Evolutionary conservation across 2,888 invertebrate species (phyloP).

Genomic region (Meiosimyza platycephala): DNA sequence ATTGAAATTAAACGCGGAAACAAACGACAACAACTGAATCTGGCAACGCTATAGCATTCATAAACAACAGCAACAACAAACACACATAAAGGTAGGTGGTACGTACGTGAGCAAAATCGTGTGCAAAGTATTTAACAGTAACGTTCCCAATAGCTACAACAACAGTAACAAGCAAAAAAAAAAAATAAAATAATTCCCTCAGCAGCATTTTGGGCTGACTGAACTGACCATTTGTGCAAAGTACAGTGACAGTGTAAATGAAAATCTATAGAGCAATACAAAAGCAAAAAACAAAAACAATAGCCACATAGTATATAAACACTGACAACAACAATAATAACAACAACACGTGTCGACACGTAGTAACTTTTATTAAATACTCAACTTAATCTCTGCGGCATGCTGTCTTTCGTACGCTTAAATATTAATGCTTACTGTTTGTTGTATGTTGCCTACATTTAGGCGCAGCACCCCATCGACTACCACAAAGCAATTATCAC

Average conservation of each 20-base stretch:
- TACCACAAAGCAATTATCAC: not conserved
- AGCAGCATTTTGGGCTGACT: too few relatives aligned
- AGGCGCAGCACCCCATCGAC: not conserved
- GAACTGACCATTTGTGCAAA: too few relatives aligned
- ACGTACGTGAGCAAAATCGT: not conserved
- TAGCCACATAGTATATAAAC: not conserved
- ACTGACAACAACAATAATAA: not conserved
- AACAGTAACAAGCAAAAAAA: too few relatives aligned
- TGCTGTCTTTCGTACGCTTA: conserved; percentile 3
- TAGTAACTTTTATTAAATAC: not conserved
- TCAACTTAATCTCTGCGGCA: not conserved
- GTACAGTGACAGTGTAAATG: not conserved
- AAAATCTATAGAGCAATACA: not conserved
- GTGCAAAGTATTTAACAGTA: too few relatives aligned
- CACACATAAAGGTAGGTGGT: not conserved
- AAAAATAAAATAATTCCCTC: too few relatives aligned
- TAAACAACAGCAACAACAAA: not conserved
- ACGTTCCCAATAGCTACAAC: too few relatives aligned
- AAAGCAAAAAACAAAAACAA: not conserved
- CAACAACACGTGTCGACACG: not conserved
- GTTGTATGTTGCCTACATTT: conserved; percentile 7
- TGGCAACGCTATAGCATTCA: not conserved
- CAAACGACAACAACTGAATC: not conserved
- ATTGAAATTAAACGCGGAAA: not conserved
- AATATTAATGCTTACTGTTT: too few relatives aligned